Conservation (phyloP, 2,113 vertebrate species). For the Dissostichus mawsoni region DNA sequence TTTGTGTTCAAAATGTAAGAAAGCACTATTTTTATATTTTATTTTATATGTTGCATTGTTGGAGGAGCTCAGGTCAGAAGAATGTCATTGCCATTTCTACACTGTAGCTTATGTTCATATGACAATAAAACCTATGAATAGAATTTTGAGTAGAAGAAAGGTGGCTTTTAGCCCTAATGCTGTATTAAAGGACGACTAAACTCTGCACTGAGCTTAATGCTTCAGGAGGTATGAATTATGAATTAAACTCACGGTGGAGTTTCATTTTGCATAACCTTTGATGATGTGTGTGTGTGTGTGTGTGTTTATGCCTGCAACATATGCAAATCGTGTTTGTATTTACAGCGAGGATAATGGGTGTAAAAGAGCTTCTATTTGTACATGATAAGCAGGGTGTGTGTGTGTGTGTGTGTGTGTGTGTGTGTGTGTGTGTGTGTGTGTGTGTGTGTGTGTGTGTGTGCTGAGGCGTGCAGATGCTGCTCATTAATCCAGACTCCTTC, state of each 20-base stretch:
- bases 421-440: constrained; percentile 23
- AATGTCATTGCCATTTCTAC: too few relatives aligned
- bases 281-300: not conserved
- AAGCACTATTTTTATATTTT: too few relatives aligned
- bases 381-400: constrained; percentile 38
- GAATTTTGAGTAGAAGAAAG: too few relatives aligned
- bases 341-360: constrained; percentile 33
- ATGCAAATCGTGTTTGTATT: constrained; percentile 49
- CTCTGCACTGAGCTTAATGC: not conserved
- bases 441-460: too few relatives aligned
- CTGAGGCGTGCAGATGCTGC: constrained; percentile 69
- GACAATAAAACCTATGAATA: too few relatives aligned
- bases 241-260: not conserved
- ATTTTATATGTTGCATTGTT: too few relatives aligned
- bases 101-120: too few relatives aligned
- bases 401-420: constrained; percentile 24
- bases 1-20: too few relatives aligned
- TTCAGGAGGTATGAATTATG: constrained; percentile 22
- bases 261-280: not conserved
- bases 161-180: too few relatives aligned
- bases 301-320: not conserved
- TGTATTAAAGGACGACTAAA: not conserved
- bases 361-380: constrained; percentile 43
- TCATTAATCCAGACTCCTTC: constrained; percentile 73
- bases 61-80: too few relatives aligned